Base-by-base conservation (phyloP, 2,113 vertebrate species). In the Cheirogaleus medius region DNA sequence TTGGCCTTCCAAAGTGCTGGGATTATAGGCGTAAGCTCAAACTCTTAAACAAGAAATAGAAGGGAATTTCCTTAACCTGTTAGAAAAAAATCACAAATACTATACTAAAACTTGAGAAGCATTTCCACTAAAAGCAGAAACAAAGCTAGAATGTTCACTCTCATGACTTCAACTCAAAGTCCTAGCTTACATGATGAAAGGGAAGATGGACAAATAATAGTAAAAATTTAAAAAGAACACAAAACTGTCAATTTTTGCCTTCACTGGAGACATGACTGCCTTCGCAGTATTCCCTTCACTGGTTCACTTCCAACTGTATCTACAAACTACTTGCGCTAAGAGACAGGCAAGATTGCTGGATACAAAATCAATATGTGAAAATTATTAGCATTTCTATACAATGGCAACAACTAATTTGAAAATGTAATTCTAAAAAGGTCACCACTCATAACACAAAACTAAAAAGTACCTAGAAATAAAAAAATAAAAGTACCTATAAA, bases 381-480 rank as follows among this genome's bases (percentile, higher is more conserved):
- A 54, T 39, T 1, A 63, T 13, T 25, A 83, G 87, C 42, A 87
- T 81, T 54, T 87, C 39, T 60, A 54, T 54, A 47, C 25, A 63
- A 60, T 18, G 20, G 74, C 47, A 91, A 93, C 44, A 74, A 88
- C 29, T 37, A 91, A 90, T 44, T 29, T 54, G 52, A 83, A 95
- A 80, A 83, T 52, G 56, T 56, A 56, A 93, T 90, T 78, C 90
- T 56, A 63, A 91, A 90, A 95, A 86, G 23, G n/a, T 76, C 73
- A 91, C 69, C 29, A 82, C 6, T 71, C 32, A 39, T 20, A 85
- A 17, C 29, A 77, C n/a, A 76, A 76, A 47, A 68, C 44, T 29
- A 74, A 86, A 95, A 80, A 47, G 39, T 39, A 49, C 10, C 29
- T 86, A 44, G 34, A 77, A 90, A 87, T 74, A 80, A 18, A 85